Conservation (phyloP, 2,888 invertebrate genomes). For the Harpalus rubripes region DNA sequence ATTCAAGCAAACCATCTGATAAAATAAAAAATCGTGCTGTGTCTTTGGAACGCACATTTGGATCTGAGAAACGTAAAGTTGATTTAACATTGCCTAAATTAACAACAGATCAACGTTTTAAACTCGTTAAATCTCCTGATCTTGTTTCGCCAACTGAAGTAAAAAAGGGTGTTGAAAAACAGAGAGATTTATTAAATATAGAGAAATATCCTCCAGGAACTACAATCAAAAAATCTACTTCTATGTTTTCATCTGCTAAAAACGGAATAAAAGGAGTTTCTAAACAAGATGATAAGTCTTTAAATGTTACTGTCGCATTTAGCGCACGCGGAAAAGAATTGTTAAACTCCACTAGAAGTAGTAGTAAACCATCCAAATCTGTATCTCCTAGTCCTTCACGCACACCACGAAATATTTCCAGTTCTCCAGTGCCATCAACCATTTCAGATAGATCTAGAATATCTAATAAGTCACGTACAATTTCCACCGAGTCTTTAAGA, state of each 20-base stretch:
- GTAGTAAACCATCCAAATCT: constrained; percentile 59
- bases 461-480: constrained; percentile 70
- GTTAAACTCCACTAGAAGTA: constrained; percentile 67
- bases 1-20: constrained; percentile 70
- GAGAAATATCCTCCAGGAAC: constrained; percentile 73
- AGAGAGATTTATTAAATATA: constrained; percentile 73
- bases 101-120: constrained; percentile 72
- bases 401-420: constrained; percentile 69
- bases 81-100: constrained; percentile 75
- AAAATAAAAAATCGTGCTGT: constrained; percentile 72
- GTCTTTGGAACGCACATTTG: constrained; percentile 81
- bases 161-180: constrained; percentile 77
- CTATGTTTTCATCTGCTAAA: constrained; percentile 75
- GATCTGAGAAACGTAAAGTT: constrained; percentile 79
- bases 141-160: constrained; percentile 82
- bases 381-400: constrained; percentile 66
- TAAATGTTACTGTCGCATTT: constrained; percentile 77
- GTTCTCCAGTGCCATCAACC: constrained; percentile 71
- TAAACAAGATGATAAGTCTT: constrained; percentile 75
- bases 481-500: constrained; percentile 73
- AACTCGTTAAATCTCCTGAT: constrained; percentile 78
- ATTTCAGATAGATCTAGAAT: constrained; percentile 71
- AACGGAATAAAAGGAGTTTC: constrained; percentile 71
- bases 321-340: constrained; percentile 73
- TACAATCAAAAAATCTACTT: constrained; percentile 76